Percentiles rank a stretch among this genome's conserved stretches.
These are phyloP conservation scores for Anodontia alba DNA, from an alignment of 2,888 invertebrate genomes.

Conservation along the genomic window DNA sequence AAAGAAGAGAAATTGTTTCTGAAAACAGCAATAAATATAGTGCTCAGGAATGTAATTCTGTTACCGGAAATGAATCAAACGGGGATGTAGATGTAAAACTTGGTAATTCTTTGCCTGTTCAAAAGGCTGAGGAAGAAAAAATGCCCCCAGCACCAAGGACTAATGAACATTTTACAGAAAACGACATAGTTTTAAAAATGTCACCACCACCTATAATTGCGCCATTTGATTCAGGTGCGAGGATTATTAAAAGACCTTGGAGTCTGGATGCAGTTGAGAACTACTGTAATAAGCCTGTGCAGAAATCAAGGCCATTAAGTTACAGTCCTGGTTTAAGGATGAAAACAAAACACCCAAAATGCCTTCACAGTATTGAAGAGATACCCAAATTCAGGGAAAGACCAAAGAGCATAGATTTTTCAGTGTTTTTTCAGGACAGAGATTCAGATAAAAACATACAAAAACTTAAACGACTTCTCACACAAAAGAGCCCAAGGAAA, in stretches of 20 bases:
- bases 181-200: conserved; percentile 16
- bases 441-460: conserved; percentile 50
- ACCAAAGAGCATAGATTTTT: conserved; percentile 57
- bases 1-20: background rate
- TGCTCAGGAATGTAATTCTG: background rate
- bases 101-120: conserved; percentile 5
- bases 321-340: conserved; percentile 52
- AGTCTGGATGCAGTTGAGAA: conserved; percentile 47
- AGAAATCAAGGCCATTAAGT: conserved; percentile 43
- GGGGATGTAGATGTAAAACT: background rate
- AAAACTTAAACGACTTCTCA: conserved; percentile 44
- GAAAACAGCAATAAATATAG: background rate
- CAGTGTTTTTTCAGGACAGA: conserved; percentile 42
- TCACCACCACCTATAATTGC: conserved; percentile 40
- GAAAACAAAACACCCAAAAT: conserved; percentile 53
- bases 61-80: background rate
- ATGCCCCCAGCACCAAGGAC: background rate
- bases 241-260: conserved; percentile 47
- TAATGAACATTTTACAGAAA: background rate
- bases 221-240: conserved; percentile 39
- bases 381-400: conserved; percentile 23
- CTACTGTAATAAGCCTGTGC: background rate
- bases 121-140: conserved; percentile 7
- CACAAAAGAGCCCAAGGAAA: conserved; percentile 50
- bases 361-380: conserved; percentile 50